Evolutionary conservation across 2,888 invertebrate genomes (phyloP), one percentile per base, ranked within the genome.

Genomic region (Drosophila suboccidentalis): DNA sequence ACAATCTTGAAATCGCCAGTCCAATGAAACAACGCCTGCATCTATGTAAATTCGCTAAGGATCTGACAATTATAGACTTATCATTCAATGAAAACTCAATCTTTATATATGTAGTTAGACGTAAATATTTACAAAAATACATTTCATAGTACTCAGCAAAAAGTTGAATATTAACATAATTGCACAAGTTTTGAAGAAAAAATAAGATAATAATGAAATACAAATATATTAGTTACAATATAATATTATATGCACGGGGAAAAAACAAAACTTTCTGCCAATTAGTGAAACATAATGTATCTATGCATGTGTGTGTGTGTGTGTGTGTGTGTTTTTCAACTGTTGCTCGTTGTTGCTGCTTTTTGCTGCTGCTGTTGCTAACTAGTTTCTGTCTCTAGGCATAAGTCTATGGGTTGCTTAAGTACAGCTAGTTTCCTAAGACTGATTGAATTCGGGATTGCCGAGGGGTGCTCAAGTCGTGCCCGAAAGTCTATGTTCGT

Each of bases 351-450:
- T 44, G 22, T 36, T 26, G 38, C 13, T 39, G 17, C 13, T 53
- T 50, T 36, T 10, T 54, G 47, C 22, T 63, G 38, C n/a, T 64
- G 43, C 32, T 60, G 38, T n/a, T 38, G 57, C 22, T 34, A 44
- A 57, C 32, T 36, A 57, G 34, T 15, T 15, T n/a, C n/a, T 43
- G 38, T 49, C 32, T 22, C 9, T 46, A 47, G 26, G 36, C 61
- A 41, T 62, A 71, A 63, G 71, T 65, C 41, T 43, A 65, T 54
- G 55, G 57, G 46, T 77, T 43, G 62, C 44, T 78, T 76, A 76
- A 78, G 78, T 78, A 76, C 76, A 69, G 54, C 36, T 64, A 69
- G 54, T 49, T 41, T 38, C n/a, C 62, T 55, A 67, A 49, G 44
- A 38, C 38, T 19, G 49, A 44, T 39, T 57, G 44, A 53, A 41